Conservation (phyloP, 2,888 invertebrate species). For the Gerosis bhagava region DNA sequence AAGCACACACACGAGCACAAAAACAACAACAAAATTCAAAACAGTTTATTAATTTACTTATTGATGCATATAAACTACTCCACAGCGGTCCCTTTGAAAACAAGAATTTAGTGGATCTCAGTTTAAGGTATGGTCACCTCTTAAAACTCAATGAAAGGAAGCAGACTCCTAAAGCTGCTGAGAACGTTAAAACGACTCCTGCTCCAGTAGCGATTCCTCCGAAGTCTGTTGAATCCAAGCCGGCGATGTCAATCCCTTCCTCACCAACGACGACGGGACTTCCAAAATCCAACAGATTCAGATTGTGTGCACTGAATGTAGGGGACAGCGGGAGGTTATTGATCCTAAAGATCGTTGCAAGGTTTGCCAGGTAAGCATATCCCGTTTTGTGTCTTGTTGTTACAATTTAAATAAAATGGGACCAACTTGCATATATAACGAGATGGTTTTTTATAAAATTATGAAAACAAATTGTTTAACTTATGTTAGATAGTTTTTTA, state of each 20-base stretch:
- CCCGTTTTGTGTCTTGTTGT: too few species aligned
- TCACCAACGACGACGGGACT: too few species aligned
- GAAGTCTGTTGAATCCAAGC: constrained; percentile 47
- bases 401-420: too few species aligned
- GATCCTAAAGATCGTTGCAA: constrained; percentile 97
- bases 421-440: too few species aligned
- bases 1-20: constrained; percentile 86
- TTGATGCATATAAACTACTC: constrained; percentile 87
- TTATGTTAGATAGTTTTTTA: too few species aligned
- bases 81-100: constrained; percentile 84
- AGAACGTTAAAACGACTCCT: constrained; percentile 42
- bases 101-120: constrained; percentile 84
- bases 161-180: constrained; percentile 51
- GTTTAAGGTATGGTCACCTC: constrained; percentile 87
- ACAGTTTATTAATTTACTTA: constrained; percentile 84
- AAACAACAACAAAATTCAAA: constrained; percentile 84
- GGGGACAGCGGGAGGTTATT: constrained; percentile 93
- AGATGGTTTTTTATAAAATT: too few species aligned
- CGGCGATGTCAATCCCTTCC: too few species aligned
- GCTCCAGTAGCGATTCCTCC: constrained; percentile 34
- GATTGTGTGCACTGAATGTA: constrained; percentile 92
- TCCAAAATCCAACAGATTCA: constrained; percentile 97
- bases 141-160: constrained; percentile 78
- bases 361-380: constrained; percentile 88
- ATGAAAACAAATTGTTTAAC: too few species aligned